These are phyloP conservation scores for Pseudorhombus dupliciocellatus DNA, from an alignment of 2,113 vertebrate genomes.

Conservation along the genomic window DNA sequence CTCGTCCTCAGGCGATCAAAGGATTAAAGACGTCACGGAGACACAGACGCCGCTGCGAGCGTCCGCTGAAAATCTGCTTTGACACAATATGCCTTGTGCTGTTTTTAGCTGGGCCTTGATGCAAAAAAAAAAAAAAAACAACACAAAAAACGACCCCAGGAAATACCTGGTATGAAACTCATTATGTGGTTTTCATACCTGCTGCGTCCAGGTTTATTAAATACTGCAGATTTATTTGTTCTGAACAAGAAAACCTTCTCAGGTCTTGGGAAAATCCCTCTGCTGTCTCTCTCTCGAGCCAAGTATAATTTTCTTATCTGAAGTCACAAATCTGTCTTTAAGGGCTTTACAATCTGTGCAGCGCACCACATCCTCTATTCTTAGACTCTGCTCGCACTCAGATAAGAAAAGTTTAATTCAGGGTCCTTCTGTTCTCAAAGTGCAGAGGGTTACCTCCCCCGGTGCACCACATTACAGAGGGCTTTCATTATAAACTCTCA, in stretches of 20 bases:
- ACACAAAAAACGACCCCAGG: too few relatives aligned
- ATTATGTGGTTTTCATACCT: not conserved
- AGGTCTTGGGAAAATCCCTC: not conserved
- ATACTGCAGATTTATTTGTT: not conserved
- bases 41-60: too few relatives aligned
- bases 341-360: not conserved
- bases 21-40: too few relatives aligned
- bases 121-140: not conserved
- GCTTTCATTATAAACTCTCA: too few relatives aligned
- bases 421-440: not conserved
- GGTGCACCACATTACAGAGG: too few relatives aligned
- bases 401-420: not conserved
- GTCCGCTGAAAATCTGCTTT: too few relatives aligned
- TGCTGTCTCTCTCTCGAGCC: not conserved
- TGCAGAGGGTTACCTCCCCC: too few relatives aligned
- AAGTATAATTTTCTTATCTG: not conserved
- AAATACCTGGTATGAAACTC: not conserved
- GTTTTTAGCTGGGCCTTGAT: too few relatives aligned
- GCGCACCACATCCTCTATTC: not conserved
- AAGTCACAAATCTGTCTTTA: not conserved
- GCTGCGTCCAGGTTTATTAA: not conserved
- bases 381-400: not conserved
- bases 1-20: too few relatives aligned
- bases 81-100: too few relatives aligned
- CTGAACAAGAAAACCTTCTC: not conserved